Evolutionary conservation across 2,797 vertebrate genomes (phyloP).

Genomic region (Margarornis squamiger): DNA sequence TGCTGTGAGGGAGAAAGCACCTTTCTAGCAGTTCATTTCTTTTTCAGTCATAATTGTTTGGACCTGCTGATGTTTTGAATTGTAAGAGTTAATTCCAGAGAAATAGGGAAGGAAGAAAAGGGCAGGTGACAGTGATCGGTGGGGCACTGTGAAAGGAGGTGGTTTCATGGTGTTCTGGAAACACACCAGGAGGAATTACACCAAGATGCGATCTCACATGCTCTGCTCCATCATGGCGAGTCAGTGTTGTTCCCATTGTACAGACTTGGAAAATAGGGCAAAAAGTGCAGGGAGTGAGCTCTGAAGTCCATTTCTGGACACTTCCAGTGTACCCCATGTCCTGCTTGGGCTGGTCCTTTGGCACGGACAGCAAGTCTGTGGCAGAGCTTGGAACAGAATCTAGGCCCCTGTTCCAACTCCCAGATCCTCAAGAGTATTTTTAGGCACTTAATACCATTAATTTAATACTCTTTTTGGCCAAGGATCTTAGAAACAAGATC

Average conservation of each 20-base stretch:
- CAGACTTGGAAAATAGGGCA: not conserved
- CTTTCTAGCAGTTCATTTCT: not conserved
- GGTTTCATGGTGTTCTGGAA: not conserved
- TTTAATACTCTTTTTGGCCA: conserved; percentile 56
- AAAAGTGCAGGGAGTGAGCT: not conserved
- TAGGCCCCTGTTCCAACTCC: conserved; percentile 37
- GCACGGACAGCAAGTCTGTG: conserved; percentile 18
- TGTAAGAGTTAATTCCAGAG: not conserved
- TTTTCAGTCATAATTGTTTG: not conserved
- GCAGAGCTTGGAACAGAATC: conserved; percentile 52
- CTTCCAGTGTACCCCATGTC: not conserved
- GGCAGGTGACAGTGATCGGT: not conserved
- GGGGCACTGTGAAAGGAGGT: not conserved
- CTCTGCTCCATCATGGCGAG: not conserved
- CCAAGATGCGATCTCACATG: not conserved
- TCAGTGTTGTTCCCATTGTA: not conserved
- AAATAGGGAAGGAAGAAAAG: not conserved
- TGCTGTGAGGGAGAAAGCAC: not conserved
- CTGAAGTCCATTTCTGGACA: not conserved
- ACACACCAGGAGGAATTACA: not conserved
- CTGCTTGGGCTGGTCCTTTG: not conserved
- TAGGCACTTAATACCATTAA: conserved; percentile 59
- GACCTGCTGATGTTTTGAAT: not conserved
- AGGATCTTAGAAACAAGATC: conserved; percentile 28
- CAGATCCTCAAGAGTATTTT: conserved; percentile 57